phyloP scores from a whole-genome alignment of 2,888 invertebrate genomes.

The Lissonota sp. region DNA sequence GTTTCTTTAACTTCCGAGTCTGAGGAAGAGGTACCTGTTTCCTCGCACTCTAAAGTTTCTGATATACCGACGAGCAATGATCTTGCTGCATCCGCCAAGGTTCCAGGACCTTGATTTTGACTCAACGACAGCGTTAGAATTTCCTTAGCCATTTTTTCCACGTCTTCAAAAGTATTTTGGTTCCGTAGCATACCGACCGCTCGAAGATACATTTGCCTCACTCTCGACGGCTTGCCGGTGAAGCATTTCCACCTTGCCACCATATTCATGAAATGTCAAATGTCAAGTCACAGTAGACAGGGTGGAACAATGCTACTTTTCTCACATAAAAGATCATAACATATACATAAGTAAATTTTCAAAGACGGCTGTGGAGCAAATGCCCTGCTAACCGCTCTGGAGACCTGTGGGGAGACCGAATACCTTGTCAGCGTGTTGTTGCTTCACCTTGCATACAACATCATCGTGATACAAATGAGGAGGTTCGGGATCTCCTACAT shows the following conservation, averaged over 20 bases:
- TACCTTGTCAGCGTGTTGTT: constrained; percentile 42
- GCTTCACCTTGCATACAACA: constrained; percentile 54
- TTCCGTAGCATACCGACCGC: no score
- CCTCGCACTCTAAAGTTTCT: no score
- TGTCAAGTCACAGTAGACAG: constrained; percentile 47
- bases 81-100: no score
- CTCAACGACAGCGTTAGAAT: no score
- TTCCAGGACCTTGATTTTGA: no score
- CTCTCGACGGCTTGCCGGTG: no score
- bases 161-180: no score
- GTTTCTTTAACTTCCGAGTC: no score
- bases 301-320: constrained; percentile 26
- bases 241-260: constrained; percentile 50
- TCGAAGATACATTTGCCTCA: no score
- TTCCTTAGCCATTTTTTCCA: no score
- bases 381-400: constrained; percentile 26
- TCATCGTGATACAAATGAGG: constrained; percentile 49
- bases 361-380: constrained; percentile 36
- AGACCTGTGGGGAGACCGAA: constrained; percentile 51
- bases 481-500: constrained; percentile 52
- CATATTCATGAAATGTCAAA: constrained; percentile 50
- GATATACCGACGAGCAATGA: no score
- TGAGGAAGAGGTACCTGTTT: no score
- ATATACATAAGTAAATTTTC: constrained; percentile 32
- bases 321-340: constrained; percentile 16